Percentiles rank a stretch among this genome's conserved stretches.
Conservation (phyloP, 2,113 vertebrate genomes). For the Paratilapia polleni region DNA sequence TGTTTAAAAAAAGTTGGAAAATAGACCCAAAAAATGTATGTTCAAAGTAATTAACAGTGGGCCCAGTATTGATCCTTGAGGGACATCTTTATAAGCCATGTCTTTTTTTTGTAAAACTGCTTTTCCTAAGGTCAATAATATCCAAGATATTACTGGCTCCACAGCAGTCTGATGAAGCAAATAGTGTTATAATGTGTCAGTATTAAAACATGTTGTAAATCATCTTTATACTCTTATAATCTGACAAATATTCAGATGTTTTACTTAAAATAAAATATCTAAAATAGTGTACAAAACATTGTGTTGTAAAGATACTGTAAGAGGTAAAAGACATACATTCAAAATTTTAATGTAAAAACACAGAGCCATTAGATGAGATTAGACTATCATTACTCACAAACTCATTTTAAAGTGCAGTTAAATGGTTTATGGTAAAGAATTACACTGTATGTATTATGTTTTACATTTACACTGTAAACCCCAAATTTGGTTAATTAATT, state of each 20-base stretch:
- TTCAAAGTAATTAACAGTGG: background rate
- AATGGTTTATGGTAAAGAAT: background rate
- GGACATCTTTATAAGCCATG: background rate
- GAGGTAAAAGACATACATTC: no score
- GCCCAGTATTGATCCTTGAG: background rate
- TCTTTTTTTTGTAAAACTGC: background rate
- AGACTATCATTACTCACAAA: background rate
- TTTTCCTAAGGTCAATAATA: rapidly evolving
- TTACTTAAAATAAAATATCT: no score
- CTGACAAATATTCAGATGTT: no score
- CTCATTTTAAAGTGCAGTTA: background rate
- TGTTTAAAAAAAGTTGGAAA: background rate
- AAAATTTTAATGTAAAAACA: background rate
- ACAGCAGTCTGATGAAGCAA: no score
- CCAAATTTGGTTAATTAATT: rapidly evolving
- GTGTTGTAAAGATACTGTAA: no score
- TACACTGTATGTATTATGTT: background rate
- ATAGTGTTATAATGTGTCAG: no score
- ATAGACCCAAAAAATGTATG: background rate
- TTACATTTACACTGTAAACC: background rate
- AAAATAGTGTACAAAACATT: no score
- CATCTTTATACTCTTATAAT: no score
- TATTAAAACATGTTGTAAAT: no score
- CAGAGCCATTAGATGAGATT: background rate
- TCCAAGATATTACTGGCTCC: no score